Evolutionary conservation across 2,888 invertebrate genomes (phyloP).

Genomic region (Pinctada fucata): DNA sequence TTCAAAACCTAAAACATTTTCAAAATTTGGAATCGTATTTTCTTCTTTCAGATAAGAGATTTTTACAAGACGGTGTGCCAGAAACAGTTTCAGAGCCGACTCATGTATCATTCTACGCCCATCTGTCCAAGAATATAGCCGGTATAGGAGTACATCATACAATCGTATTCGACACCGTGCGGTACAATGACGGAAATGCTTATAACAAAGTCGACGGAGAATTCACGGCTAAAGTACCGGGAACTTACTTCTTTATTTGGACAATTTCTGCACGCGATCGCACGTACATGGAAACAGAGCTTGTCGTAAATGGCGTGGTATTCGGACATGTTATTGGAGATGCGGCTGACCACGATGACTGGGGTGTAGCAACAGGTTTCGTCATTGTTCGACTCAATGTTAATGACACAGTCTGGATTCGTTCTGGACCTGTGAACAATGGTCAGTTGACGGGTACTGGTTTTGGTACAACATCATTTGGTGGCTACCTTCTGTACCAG

Average conservation of each 20-base stretch:
- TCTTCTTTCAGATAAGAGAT: no score
- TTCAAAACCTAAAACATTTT: no score
- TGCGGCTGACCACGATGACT: constrained; percentile 3
- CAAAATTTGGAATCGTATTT: no score
- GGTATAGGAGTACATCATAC: constrained; percentile 12
- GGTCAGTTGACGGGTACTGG: not conserved
- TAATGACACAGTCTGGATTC: constrained; percentile 13
- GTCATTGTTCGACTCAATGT: not conserved
- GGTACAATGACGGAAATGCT: constrained; percentile 10
- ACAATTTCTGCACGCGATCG: constrained; percentile 9
- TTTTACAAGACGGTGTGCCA: no score
- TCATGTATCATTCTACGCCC: constrained; percentile 12
- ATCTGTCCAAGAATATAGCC: constrained; percentile 15
- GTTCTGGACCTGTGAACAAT: not conserved
- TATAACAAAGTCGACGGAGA: constrained; percentile 19
- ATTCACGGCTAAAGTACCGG: constrained; percentile 1
- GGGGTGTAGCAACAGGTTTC: constrained; percentile 14
- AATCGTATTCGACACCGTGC: constrained; percentile 10
- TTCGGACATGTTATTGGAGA: constrained; percentile 20
- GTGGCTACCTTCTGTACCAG: constrained; percentile 3
- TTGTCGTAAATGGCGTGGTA: constrained; percentile 8
- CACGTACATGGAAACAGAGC: constrained; percentile 15
- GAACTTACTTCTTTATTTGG: constrained; percentile 20
- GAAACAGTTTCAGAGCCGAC: no score
- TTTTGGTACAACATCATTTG: constrained; percentile 9